A percentile compares a stretch with the other conserved stretches of the same genome.
Evolutionary conservation across 2,888 invertebrate genomes (phyloP).

Genomic region (Meganola albula): DNA sequence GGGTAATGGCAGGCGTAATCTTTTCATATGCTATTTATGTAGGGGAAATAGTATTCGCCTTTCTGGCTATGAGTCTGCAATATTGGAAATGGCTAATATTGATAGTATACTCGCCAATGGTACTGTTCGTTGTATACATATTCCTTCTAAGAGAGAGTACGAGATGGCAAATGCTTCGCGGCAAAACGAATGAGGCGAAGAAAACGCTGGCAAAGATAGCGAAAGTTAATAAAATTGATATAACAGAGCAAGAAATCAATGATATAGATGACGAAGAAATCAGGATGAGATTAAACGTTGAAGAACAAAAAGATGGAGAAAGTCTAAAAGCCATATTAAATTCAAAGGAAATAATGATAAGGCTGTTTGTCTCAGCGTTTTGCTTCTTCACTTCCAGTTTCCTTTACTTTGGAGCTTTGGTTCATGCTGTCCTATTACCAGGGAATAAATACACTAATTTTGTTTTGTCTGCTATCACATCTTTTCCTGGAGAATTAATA

Average conservation of each 20-base stretch:
- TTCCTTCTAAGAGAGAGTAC: conserved; percentile 51
- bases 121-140: conserved; percentile 42
- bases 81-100: conserved; percentile 56
- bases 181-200: conserved; percentile 46
- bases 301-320: conserved; percentile 48
- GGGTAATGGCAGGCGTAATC: conserved; percentile 52
- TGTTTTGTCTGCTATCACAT: conserved; percentile 45
- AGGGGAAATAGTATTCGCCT: conserved; percentile 54
- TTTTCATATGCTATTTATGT: conserved; percentile 56
- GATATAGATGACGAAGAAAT: conserved; percentile 44
- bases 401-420: conserved; percentile 51
- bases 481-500: conserved; percentile 58
- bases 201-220: conserved; percentile 40
- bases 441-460: conserved; percentile 63
- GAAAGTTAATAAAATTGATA: conserved; percentile 44
- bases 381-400: conserved; percentile 60
- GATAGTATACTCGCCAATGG: conserved; percentile 45
- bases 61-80: conserved; percentile 48
- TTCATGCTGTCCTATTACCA: conserved; percentile 52
- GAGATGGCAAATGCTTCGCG: conserved; percentile 57
- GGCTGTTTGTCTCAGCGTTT: conserved; percentile 47
- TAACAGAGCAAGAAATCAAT: conserved; percentile 42
- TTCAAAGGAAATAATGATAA: conserved; percentile 53
- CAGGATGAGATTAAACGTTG: conserved; percentile 42
- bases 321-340: conserved; percentile 44